A percentile compares a stretch with the other conserved stretches of the same genome.
These are phyloP conservation scores for Tenodera sinensis DNA, from an alignment of 2,888 invertebrate genomes.

Conservation along the genomic window DNA sequence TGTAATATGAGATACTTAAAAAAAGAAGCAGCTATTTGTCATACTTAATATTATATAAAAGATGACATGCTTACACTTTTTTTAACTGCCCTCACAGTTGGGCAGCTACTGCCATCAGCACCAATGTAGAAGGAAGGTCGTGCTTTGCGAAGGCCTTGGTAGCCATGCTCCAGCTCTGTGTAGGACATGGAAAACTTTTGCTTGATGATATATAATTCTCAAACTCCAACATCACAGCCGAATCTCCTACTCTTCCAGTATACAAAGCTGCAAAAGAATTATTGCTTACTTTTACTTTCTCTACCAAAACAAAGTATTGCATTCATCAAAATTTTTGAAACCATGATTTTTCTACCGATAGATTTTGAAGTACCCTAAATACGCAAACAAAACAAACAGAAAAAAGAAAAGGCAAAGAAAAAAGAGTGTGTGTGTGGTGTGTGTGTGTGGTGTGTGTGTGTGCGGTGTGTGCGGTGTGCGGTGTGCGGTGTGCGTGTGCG, in stretches of 20 bases:
- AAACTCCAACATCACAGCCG: slow-evolving; percentile 20
- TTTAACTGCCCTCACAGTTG: slow-evolving; percentile 25
- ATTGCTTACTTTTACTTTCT: too few relatives aligned
- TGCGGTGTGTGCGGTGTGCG: too few relatives aligned
- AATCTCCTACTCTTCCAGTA: background rate
- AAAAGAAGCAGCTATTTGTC: background rate
- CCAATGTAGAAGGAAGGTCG: slow-evolving; percentile 69
- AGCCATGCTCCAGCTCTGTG: slow-evolving; percentile 88
- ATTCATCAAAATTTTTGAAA: too few relatives aligned
- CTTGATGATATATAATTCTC: background rate
- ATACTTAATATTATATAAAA: background rate
- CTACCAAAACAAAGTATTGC: too few relatives aligned
- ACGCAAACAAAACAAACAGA: too few relatives aligned
- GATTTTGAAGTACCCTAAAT: too few relatives aligned
- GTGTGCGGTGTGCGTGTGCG: too few relatives aligned
- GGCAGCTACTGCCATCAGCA: slow-evolving; percentile 55
- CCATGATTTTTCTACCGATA: too few relatives aligned
- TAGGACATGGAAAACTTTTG: slow-evolving; percentile 66
- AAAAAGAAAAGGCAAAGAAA: too few relatives aligned
- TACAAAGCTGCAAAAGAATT: background rate
- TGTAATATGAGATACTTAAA: background rate
- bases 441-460: too few relatives aligned
- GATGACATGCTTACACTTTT: slow-evolving; percentile 25
- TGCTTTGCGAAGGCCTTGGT: slow-evolving; percentile 78
- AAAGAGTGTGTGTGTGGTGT: too few relatives aligned